Conservation (phyloP, 2,797 vertebrate species). For the Manis javanica region DNA sequence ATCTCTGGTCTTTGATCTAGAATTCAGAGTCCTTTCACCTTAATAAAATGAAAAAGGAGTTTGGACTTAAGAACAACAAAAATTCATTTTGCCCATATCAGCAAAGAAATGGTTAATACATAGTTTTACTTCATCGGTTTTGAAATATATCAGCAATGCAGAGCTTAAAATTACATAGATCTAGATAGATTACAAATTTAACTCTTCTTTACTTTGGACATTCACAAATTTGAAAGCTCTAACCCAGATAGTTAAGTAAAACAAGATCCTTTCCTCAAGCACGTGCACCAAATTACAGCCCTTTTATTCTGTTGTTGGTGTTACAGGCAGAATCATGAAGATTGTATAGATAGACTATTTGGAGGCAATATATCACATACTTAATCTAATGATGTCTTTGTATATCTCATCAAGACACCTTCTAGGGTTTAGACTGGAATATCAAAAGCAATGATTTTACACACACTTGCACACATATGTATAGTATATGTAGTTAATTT, state of each 20-base stretch:
- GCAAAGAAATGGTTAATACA: conserved; percentile 75
- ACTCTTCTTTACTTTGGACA: conserved; percentile 86
- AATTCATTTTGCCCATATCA: conserved; percentile 76
- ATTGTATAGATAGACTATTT: not conserved
- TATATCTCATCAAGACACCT: not conserved
- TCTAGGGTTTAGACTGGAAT: not conserved
- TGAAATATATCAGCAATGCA: conserved; percentile 68
- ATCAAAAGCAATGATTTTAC: not conserved
- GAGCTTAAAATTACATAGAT: conserved; percentile 79
- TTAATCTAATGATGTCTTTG: conserved; percentile 13
- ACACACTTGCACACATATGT: not conserved
- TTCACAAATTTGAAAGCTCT: conserved; percentile 67
- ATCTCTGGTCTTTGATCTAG: conserved; percentile 56
- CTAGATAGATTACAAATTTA: conserved; percentile 67
- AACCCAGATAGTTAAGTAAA: not conserved
- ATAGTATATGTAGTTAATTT: not conserved
- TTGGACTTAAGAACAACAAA: conserved; percentile 84
- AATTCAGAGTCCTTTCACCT: conserved; percentile 86
- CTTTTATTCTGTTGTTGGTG: not conserved
- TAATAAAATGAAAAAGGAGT: conserved; percentile 90
- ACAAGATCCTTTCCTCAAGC: not conserved
- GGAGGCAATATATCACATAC: not conserved
- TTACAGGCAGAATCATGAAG: not conserved
- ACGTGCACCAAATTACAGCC: not conserved
- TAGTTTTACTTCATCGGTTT: conserved; percentile 85